Evolutionary conservation across 2,113 vertebrate genomes (phyloP).

Genomic region (Channa maculata): DNA sequence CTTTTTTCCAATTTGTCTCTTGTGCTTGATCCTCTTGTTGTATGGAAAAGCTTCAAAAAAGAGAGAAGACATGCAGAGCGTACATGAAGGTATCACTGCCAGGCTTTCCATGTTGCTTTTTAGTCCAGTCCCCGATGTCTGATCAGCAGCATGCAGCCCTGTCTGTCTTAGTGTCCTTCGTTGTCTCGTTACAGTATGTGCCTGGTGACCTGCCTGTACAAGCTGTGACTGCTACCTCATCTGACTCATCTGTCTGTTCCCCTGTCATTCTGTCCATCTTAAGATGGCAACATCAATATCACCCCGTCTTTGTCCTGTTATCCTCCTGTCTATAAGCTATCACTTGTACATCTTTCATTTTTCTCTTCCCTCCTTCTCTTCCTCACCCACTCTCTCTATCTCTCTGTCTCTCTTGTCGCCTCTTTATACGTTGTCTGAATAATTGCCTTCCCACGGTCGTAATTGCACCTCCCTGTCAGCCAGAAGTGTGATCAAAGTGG

Average conservation of each 20-base stretch:
- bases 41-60: slow-evolving; percentile 97
- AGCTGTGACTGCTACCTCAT: slow-evolving; percentile 75
- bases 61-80: slow-evolving; percentile 99
- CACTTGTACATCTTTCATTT: slow-evolving; percentile 62
- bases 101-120: slow-evolving; percentile 74
- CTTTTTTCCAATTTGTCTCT: slow-evolving; percentile 73
- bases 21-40: slow-evolving; percentile 64
- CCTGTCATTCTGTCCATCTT: slow-evolving; percentile 56
- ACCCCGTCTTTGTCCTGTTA: slow-evolving; percentile 52
- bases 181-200: slow-evolving; percentile 60
- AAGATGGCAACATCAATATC: slow-evolving; percentile 69
- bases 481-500: slow-evolving; percentile 83
- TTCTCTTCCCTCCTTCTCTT: slow-evolving; percentile 25
- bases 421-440: slow-evolving; percentile 78
- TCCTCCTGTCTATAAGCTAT: slow-evolving; percentile 74
- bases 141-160: slow-evolving; percentile 74
- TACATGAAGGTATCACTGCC: slow-evolving; percentile 96
- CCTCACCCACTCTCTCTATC: slow-evolving; percentile 34
- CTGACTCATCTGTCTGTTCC: slow-evolving; percentile 77
- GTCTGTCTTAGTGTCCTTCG: slow-evolving; percentile 57
- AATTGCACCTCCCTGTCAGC: slow-evolving; percentile 81
- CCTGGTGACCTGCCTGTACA: slow-evolving; percentile 54
- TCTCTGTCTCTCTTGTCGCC: slow-evolving; percentile 58
- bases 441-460: slow-evolving; percentile 80
- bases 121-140: slow-evolving; percentile 40